These are phyloP conservation scores for Cydia fagiglandana DNA, from an alignment of 1,140 invertebrate genomes.

Conservation along the genomic window DNA sequence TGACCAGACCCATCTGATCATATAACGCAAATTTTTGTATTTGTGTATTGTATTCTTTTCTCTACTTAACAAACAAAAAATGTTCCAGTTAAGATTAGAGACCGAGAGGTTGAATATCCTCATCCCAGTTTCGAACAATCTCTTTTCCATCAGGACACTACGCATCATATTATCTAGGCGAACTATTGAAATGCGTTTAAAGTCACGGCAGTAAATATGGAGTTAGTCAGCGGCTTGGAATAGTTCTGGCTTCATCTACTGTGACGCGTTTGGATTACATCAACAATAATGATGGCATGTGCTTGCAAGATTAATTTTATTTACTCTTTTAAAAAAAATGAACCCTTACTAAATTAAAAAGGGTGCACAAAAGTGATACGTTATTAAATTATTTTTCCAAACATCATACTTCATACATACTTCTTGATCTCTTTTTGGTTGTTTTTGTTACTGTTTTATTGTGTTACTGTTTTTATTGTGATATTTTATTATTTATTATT, in stretches of 20 bases:
- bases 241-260: conserved; percentile 12
- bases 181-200: conserved; percentile 25
- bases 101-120: conserved; percentile 4
- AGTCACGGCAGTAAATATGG: conserved; percentile 1
- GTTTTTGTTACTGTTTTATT: too few species aligned
- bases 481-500: too few species aligned
- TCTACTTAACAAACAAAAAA: not conserved
- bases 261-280: not conserved
- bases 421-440: too few species aligned
- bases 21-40: too few species aligned
- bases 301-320: not conserved
- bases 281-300: conserved; percentile 4
- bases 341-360: not conserved
- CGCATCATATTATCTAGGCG: not conserved
- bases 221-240: conserved; percentile 9
- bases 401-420: too few species aligned
- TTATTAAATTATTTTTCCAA: too few species aligned
- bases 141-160: not conserved
- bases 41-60: too few species aligned
- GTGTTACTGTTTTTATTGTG: too few species aligned
- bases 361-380: too few species aligned
- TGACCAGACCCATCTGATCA: too few species aligned
- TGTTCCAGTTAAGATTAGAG: conserved; percentile 1
- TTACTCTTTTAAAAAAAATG: not conserved
- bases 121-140: not conserved